phyloP scores from a whole-genome alignment of 2,797 vertebrate genomes.

The Halcyon badia region DNA sequence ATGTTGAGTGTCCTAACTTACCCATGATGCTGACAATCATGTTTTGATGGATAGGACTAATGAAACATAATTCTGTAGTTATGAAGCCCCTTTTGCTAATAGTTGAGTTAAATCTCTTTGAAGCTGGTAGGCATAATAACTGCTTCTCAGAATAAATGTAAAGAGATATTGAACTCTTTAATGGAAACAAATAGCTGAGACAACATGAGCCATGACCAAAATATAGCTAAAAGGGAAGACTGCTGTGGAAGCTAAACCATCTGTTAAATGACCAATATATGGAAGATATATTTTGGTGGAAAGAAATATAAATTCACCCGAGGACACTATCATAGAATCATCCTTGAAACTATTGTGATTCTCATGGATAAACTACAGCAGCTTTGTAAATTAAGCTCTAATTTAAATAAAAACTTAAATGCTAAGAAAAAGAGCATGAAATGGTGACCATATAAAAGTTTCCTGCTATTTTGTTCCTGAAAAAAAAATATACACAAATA shows the following conservation, averaged over 20 bases:
- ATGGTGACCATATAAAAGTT: not conserved
- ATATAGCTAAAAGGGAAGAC: not conserved
- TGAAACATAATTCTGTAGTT: slow-evolving; percentile 52
- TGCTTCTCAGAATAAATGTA: slow-evolving; percentile 10
- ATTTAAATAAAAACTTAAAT: not conserved
- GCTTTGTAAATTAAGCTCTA: not conserved
- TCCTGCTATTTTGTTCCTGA: not conserved
- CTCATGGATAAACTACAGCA: not conserved
- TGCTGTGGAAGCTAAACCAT: not conserved
- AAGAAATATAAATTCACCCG: not conserved
- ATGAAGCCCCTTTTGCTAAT: slow-evolving; percentile 10
- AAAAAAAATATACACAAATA: not conserved
- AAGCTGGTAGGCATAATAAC: not conserved
- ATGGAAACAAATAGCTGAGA: slow-evolving; percentile 42
- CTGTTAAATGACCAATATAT: not conserved
- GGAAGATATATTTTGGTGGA: not conserved
- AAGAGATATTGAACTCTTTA: slow-evolving; percentile 13
- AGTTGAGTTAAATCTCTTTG: slow-evolving; percentile 42
- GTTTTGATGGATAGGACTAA: slow-evolving; percentile 54
- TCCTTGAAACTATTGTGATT: not conserved
- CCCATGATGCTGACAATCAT: not conserved
- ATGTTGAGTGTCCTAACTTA: slow-evolving; percentile 7
- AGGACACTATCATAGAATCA: not conserved
- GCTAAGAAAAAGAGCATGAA: not conserved
- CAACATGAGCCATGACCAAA: slow-evolving; percentile 39